Evolutionary conservation across 2,797 vertebrate species (phyloP), one percentile per base, ranked within the genome.

Genomic region (Hippopotamyrus pictus): DNA sequence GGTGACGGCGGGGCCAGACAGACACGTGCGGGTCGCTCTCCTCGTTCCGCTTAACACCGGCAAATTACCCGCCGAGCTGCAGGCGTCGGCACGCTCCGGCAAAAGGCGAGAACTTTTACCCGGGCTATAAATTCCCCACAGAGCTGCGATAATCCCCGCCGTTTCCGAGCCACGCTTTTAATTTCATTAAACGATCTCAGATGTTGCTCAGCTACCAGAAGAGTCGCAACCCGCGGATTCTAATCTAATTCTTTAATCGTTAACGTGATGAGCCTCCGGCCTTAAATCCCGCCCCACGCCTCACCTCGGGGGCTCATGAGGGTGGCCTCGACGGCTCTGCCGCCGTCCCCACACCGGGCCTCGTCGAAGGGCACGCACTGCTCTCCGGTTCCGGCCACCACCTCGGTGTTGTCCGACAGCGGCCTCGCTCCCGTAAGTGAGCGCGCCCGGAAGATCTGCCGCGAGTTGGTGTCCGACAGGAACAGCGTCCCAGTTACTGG

Each of bases 341-440:
- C 97, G 88, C 97, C 97, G 1, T 98, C 97, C 37, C 97, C 97
- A 76, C 97, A 98, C 90, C 97, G 96, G 25, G 93, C 91, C 91
- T 98, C 97, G 0, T 98, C 97, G 5, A 97, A 97, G 11, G 97
- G 97, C 92, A 98, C 93, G 87, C 97, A 98, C 76, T 97, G 97
- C 91, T 98, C 97, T 41, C 97, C 97, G 0, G 97, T 98, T 41
- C 97, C 97, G 1, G 95, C 97, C 83, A 97, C 96, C 76, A 97
- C 97, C 92, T 97, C 96, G 0, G 96, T 95, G 89, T 97, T 97
- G 84, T 95, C 95, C 88, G 96, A 94, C 65, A 97, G 95, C 88
- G 97, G 96, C 89, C 96, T 96, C 0, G 91, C 92, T 59, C 97
- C 96, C 0, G 92, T 94, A 59, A 97, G 95, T 50, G 96, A 95